Conservation (phyloP, 2,888 invertebrate genomes). For the Xestia c-nigrum region DNA sequence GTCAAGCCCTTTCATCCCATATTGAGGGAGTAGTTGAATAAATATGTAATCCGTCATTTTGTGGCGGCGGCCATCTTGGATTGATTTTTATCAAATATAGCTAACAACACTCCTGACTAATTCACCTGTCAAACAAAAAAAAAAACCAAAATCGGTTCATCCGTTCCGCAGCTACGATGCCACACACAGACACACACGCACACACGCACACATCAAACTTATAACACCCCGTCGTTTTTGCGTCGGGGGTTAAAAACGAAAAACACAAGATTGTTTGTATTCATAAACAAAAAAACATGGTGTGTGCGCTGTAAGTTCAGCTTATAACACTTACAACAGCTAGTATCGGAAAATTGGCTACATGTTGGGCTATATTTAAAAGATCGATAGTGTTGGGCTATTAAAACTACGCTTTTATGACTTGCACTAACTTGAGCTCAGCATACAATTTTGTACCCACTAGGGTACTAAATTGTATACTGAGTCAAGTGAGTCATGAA, state of each 20-base stretch:
- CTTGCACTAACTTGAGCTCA: constrained; percentile 18
- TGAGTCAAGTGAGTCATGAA: neutral
- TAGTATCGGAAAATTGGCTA: constrained; percentile 52
- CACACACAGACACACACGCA: too few species aligned
- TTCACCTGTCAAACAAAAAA: neutral
- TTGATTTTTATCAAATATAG: too few species aligned
- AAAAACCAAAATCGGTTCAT: neutral
- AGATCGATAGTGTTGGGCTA: constrained; percentile 59
- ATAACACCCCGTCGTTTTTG: too few species aligned
- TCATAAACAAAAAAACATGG: neutral
- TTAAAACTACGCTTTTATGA: constrained; percentile 14
- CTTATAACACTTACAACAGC: neutral
- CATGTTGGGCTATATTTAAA: constrained; percentile 61
- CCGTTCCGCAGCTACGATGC: too few species aligned
- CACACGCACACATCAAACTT: too few species aligned
- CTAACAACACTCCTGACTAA: too few species aligned
- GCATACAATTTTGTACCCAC: too few species aligned
- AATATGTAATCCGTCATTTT: too few species aligned
- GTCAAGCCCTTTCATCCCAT: too few species aligned
- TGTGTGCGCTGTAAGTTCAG: neutral
- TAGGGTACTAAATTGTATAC: neutral
- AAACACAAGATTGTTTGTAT: neutral
- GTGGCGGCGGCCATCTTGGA: too few species aligned
- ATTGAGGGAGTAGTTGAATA: too few species aligned
- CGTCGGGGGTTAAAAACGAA: too few species aligned